Evolutionary conservation across 2,113 vertebrate species (phyloP).

Genomic region (Tragelaphus buxtoni): DNA sequence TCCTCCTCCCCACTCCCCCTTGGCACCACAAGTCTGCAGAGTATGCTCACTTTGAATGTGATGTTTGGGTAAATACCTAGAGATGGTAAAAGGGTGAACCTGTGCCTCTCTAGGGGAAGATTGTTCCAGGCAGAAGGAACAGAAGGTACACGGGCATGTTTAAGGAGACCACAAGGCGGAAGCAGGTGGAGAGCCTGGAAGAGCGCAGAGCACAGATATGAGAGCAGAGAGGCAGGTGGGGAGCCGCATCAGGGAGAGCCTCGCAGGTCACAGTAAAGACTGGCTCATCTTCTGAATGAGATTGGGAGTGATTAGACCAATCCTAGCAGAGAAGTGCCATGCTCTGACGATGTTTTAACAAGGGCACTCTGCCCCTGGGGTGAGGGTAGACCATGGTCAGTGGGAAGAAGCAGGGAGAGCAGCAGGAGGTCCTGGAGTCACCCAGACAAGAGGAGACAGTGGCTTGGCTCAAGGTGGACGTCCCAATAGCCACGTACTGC

Average conservation of each 20-base stretch:
- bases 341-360: neutral
- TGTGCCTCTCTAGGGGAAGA: neutral
- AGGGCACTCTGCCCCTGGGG: neutral
- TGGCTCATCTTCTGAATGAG: neutral
- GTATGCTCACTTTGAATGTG: neutral
- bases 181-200: neutral
- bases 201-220: neutral
- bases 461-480: neutral
- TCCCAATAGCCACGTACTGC: rapidly evolving
- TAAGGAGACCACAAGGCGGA: neutral
- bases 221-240: neutral
- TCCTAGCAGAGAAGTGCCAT: neutral
- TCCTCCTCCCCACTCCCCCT: neutral
- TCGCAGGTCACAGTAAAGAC: neutral
- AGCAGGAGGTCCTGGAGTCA: neutral
- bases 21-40: neutral
- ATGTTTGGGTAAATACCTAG: neutral
- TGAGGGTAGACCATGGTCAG: neutral
- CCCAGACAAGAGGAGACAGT: neutral
- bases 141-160: neutral
- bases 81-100: neutral
- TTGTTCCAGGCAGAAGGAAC: neutral
- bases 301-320: neutral
- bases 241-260: neutral
- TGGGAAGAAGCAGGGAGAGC: neutral